Evolutionary conservation across 2,113 vertebrate genomes (phyloP).

Genomic region (Mohoua ochrocephala): DNA sequence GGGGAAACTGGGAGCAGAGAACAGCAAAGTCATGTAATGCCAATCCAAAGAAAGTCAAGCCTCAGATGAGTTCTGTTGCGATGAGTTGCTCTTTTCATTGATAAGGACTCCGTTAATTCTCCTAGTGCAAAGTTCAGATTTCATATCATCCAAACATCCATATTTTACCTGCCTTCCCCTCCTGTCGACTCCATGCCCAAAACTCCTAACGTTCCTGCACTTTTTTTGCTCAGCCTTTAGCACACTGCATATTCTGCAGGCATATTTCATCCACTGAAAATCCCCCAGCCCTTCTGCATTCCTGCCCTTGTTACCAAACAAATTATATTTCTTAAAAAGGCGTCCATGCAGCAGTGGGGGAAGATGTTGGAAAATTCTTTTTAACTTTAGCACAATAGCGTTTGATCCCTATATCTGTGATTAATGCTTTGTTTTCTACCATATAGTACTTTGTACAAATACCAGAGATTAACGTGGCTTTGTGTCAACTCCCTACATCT

Average conservation of each 20-base stretch:
- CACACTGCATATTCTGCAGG: background rate
- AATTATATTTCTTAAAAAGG: background rate
- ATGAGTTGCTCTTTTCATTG: background rate
- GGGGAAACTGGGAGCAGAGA: background rate
- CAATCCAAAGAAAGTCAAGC: background rate
- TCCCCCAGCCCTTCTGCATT: background rate
- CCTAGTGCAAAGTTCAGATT: background rate
- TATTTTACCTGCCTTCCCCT: background rate
- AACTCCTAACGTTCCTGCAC: background rate
- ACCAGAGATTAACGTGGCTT: background rate
- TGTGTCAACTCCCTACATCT: background rate
- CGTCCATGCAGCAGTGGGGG: background rate
- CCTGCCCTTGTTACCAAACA: background rate
- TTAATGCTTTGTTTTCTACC: background rate
- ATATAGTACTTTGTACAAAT: background rate
- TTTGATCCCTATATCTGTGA: background rate
- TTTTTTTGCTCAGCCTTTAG: fast-evolving
- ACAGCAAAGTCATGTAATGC: background rate
- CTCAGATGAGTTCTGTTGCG: background rate
- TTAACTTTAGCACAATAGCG: background rate
- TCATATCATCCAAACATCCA: background rate
- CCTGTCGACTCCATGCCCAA: background rate
- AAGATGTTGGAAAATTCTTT: background rate
- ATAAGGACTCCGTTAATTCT: background rate
- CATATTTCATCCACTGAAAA: background rate